These are phyloP conservation scores for Tachysurus vachellii DNA, from an alignment of 2,113 vertebrate species.

Conservation along the genomic window DNA sequence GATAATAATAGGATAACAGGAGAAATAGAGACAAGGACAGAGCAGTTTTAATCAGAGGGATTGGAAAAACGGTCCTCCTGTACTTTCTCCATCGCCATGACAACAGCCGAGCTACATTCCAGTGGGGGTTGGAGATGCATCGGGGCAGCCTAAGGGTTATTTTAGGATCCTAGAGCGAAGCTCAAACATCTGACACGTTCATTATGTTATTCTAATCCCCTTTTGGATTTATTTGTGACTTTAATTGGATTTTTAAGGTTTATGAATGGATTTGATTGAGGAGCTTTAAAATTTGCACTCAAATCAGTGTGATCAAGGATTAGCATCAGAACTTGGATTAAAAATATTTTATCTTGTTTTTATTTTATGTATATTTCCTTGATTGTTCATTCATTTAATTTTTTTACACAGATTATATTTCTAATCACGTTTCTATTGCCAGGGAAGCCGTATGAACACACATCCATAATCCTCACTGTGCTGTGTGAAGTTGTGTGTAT, in stretches of 20 bases:
- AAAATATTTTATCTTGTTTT: not conserved
- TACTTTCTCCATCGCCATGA: slow-evolving; percentile 47
- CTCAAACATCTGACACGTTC: not conserved
- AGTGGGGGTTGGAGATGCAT: slow-evolving; percentile 31
- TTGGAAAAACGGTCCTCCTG: slow-evolving; percentile 8
- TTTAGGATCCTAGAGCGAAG: slow-evolving; percentile 22
- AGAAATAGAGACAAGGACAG: slow-evolving; percentile 28
- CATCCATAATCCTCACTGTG: not conserved
- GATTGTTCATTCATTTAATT: not conserved
- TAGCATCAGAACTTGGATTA: not conserved
- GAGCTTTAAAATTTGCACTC: not conserved
- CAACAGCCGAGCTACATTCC: slow-evolving; percentile 48
- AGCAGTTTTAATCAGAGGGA: slow-evolving; percentile 31
- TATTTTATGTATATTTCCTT: not conserved
- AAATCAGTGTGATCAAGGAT: slow-evolving; percentile 1
- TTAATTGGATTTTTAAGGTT: not conserved
- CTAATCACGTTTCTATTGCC: not conserved
- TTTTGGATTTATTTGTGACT: not conserved
- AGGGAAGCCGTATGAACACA: not conserved
- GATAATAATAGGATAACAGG: slow-evolving; percentile 20
- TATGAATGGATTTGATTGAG: not conserved
- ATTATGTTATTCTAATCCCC: not conserved
- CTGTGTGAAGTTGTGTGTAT: not conserved
- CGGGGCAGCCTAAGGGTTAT: slow-evolving; percentile 33
- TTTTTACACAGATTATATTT: not conserved